phyloP scores from a whole-genome alignment of 2,113 vertebrate genomes.

The Oxygymnocypris stewartii region DNA sequence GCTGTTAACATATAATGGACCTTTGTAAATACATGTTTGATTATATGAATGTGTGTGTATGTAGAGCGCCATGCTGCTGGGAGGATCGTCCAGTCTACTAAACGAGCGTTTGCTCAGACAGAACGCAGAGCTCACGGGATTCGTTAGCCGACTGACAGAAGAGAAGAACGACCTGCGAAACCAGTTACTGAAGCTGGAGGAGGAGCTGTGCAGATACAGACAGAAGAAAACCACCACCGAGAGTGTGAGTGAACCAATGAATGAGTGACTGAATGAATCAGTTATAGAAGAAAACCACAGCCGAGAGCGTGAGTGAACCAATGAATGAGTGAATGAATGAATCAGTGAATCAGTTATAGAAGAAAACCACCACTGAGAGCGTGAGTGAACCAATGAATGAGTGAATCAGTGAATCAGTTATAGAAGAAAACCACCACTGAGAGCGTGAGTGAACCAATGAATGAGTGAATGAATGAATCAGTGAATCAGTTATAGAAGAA shows the following conservation, averaged over 20 bases:
- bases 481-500: no score
- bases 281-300: no score
- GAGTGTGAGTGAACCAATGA: neutral
- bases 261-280: neutral
- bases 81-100: conserved; percentile 75
- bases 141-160: conserved; percentile 89
- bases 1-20: neutral
- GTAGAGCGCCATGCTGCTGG: conserved; percentile 69
- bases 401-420: no score
- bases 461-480: no score
- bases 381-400: no score
- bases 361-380: no score
- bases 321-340: no score
- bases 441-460: no score
- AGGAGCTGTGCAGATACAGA: conserved; percentile 79
- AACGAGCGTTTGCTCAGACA: conserved; percentile 90
- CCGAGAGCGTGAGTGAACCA: no score
- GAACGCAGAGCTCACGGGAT: conserved; percentile 90
- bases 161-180: conserved; percentile 95
- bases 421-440: no score
- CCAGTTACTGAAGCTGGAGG: conserved; percentile 83
- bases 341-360: no score
- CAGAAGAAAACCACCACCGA: conserved; percentile 61
- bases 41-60: conserved; percentile 14
- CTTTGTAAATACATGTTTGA: neutral